phyloP scores from a whole-genome alignment of 64 coral and sea anemone species.

The Actinia equina region DNA sequence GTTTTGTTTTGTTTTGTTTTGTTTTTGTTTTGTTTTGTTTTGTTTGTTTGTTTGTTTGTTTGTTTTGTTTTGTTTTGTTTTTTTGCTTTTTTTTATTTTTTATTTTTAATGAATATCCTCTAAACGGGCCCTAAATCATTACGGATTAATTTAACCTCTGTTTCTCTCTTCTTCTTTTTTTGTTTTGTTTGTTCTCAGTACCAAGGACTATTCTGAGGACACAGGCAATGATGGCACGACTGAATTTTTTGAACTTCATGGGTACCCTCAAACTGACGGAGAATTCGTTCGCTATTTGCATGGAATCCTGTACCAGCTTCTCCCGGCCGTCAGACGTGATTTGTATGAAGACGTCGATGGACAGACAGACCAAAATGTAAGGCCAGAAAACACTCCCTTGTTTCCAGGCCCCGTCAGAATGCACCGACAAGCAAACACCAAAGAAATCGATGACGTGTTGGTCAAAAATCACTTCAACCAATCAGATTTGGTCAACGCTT shows the following conservation, averaged over 20 bases:
- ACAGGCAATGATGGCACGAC: not conserved
- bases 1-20: no score
- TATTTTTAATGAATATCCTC: no score
- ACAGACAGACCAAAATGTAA: not conserved
- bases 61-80: no score
- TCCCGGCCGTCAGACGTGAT: conserved; percentile 19
- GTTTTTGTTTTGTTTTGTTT: no score
- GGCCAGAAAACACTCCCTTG: conserved; percentile 32
- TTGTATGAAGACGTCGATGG: conserved; percentile 48
- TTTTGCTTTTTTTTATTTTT: no score
- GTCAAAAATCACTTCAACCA: conserved; percentile 40
- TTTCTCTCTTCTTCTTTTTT: not conserved
- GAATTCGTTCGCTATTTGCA: conserved; percentile 29
- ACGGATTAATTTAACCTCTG: no score
- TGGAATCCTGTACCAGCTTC: conserved; percentile 26
- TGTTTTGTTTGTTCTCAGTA: not conserved
- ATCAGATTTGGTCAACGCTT: conserved; percentile 17
- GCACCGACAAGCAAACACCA: conserved; percentile 47
- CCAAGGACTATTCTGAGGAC: not conserved
- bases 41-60: no score
- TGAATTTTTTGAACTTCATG: conserved; percentile 40
- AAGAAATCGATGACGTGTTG: conserved; percentile 9
- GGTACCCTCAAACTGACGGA: not conserved
- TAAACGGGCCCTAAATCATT: no score
- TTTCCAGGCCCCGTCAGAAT: conserved; percentile 32